A percentile compares a stretch with the other conserved stretches of the same genome.
Conservation (phyloP, 1,140 invertebrate genomes). For the Lasioglossum baleicum region DNA sequence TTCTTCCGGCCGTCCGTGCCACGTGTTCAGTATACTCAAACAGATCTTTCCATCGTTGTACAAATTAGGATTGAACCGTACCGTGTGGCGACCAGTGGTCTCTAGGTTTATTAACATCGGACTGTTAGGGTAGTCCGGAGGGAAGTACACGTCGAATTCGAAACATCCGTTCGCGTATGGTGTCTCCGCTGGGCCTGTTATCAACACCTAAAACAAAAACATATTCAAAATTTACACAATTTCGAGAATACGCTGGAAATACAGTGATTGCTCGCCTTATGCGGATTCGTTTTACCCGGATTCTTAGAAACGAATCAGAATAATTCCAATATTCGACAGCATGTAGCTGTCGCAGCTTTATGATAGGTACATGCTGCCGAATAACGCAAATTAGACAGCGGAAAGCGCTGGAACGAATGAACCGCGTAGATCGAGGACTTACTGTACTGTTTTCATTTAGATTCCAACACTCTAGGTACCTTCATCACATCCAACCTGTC, state of each 20-base stretch:
- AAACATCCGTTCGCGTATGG: constrained; percentile 95
- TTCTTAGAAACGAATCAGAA: too few species aligned
- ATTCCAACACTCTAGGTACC: constrained; percentile 76
- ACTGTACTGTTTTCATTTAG: too few species aligned
- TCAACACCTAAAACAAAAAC: constrained; percentile 86
- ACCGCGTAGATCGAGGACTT: too few species aligned
- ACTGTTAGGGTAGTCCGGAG: constrained; percentile 90
- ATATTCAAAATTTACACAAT: not conserved
- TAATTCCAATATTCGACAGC: too few species aligned
- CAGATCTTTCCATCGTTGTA: constrained; percentile 99
- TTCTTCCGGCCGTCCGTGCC: constrained; percentile 98
- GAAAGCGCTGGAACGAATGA: too few species aligned
- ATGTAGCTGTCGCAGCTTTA: too few species aligned
- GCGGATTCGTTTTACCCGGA: too few species aligned
- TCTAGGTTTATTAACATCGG: constrained; percentile 95
- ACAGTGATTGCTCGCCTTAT: too few species aligned
- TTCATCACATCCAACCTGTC: constrained; percentile 97
- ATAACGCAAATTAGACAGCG: too few species aligned
- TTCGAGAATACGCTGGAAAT: too few species aligned
- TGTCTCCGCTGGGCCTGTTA: constrained; percentile 94
- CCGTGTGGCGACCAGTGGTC: constrained; percentile 95
- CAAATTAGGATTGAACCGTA: constrained; percentile 98
- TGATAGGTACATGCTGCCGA: too few species aligned
- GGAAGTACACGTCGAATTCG: constrained; percentile 95
- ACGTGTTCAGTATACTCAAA: constrained; percentile 96